Base-by-base conservation (phyloP, 1,140 invertebrate genomes). In the Stegodyphus mimosarum region DNA sequence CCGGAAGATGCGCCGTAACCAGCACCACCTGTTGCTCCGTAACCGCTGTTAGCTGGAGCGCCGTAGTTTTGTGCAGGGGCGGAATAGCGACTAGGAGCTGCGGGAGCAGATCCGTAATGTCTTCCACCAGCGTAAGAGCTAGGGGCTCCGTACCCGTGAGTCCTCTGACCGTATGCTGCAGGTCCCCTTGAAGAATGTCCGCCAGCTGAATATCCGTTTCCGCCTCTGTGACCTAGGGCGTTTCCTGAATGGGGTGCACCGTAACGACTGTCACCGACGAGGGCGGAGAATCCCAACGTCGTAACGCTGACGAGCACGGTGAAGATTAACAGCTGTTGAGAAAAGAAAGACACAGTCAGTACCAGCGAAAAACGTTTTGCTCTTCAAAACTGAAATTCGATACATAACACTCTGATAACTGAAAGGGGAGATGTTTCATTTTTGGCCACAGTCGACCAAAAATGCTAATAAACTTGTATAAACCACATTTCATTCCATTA, bases 211-310 rank as follows among this genome's bases (percentile, higher is more conserved):
- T 69, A 67, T 9, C 79, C 51, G 33, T 64, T 49, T 18, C 70
- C 49, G 6, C 70, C 79, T 60, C 79, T 64, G 79, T 83, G 55
- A 11, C n/a, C 17, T 10, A 75, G 51, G 18, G 71, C 53, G 51
- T 83, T 83, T 3, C 81, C 64, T 11, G 63, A 67, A 7, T 83
- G 72, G 11, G 60, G 81, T n/a, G 18, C 55, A 1, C 70, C 71
- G 64, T 83, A 83, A 49, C 81, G 60, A 72, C 75, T 74, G 64
- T 83, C 18, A 15, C 67, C 67, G 49, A 33, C 49, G 10, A 80
- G 77, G 10, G 53, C 53, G 5, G 60, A 75, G 51, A 11, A 55
- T 3, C 72, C 9, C 17, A 83, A 11, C 15, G 81, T 50, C n/a
- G 64, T 69, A 9, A 83, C 52, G 81, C 72, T 75, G 50, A 83